phyloP scores from a whole-genome alignment of 92 coral and sea anemone genomes.

The Siderastrea radians region DNA sequence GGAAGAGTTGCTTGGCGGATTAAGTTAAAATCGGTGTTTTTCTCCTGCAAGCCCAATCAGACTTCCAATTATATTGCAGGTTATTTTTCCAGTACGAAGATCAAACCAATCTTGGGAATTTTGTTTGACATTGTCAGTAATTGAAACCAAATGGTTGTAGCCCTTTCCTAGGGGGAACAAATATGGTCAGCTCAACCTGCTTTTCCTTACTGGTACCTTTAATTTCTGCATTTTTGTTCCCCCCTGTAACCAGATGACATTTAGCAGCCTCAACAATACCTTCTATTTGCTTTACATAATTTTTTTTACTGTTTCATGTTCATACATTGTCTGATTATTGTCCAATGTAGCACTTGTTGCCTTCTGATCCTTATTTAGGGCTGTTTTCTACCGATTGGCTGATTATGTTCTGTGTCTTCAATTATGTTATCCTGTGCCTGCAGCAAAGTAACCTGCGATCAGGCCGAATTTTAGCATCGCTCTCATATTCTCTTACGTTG shows the following conservation, averaged over 20 bases:
- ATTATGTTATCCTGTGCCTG: constrained; percentile 26
- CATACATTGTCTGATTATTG: constrained; percentile 52
- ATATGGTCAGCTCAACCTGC: constrained; percentile 9
- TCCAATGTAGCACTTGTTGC: no score
- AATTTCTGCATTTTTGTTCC: background rate
- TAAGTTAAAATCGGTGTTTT: no score
- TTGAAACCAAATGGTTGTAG: constrained; percentile 62
- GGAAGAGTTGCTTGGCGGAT: no score
- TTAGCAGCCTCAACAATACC: constrained; percentile 40
- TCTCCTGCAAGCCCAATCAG: constrained; percentile 51
- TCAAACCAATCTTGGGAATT: constrained; percentile 57
- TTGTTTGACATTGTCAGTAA: constrained; percentile 41
- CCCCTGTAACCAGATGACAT: constrained; percentile 19
- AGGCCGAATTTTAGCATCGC: no score
- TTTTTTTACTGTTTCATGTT: constrained; percentile 41
- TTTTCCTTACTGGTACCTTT: constrained; percentile 17
- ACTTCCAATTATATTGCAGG: constrained; percentile 55
- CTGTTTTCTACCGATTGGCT: constrained; percentile 7
- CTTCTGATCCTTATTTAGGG: no score
- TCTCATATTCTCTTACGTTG: no score
- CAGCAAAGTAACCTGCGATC: no score
- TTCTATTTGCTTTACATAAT: constrained; percentile 47
- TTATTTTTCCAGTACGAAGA: constrained; percentile 51
- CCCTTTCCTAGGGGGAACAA: constrained; percentile 33
- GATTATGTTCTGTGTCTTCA: constrained; percentile 21